Evolutionary conservation across 2,113 vertebrate genomes (phyloP).

Genomic region (Oreochromis niloticus): DNA sequence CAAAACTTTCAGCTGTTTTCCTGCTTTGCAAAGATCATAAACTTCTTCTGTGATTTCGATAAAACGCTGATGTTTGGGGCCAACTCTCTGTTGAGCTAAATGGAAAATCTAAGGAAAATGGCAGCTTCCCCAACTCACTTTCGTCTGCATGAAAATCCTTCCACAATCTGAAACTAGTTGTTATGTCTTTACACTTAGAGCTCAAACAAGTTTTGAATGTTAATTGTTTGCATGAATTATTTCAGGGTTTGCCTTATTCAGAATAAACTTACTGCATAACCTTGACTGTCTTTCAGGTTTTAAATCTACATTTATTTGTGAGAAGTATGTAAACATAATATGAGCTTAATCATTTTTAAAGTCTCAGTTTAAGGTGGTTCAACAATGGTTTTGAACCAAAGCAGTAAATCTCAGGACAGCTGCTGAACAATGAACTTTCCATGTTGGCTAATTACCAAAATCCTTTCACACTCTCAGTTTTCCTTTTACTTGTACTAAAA

Average conservation of each 20-base stretch:
- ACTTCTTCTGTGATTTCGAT: background rate
- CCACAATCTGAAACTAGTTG: background rate
- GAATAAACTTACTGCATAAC: background rate
- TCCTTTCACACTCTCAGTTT: background rate
- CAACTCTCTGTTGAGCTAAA: constrained; percentile 25
- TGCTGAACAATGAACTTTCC: background rate
- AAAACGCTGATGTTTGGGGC: background rate
- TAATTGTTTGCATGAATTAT: too few species aligned
- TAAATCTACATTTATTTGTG: background rate
- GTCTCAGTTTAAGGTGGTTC: background rate
- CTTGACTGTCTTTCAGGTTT: background rate
- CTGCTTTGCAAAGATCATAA: background rate
- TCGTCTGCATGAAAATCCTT: background rate
- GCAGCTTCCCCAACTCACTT: background rate
- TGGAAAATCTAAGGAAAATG: constrained; percentile 40
- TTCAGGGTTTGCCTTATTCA: too few species aligned
- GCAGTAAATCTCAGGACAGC: background rate
- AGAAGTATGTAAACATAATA: background rate
- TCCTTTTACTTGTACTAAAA: background rate
- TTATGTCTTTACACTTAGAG: background rate
- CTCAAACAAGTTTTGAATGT: background rate
- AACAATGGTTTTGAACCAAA: background rate
- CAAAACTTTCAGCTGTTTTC: background rate
- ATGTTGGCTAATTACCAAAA: background rate
- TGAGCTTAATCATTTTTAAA: background rate